These are phyloP conservation scores for Oryctes rhinoceros DNA, from an alignment of 1,140 invertebrate species.

Conservation along the genomic window DNA sequence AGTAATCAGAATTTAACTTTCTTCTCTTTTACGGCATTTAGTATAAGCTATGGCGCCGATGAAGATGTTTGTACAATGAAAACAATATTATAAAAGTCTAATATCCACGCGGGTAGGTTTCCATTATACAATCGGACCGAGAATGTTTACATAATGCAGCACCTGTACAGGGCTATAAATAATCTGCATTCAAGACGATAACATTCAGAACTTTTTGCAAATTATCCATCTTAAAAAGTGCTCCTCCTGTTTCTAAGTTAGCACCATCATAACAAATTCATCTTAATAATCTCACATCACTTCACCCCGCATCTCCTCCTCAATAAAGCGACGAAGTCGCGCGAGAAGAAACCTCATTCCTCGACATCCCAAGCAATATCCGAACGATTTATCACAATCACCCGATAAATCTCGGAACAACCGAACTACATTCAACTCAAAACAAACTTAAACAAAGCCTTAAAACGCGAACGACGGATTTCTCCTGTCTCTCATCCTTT, in stretches of 20 bases:
- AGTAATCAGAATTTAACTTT: too few relatives aligned
- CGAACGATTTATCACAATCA: constrained; percentile 33
- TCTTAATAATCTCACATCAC: background rate
- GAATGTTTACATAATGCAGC: too few relatives aligned
- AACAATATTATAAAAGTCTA: too few relatives aligned
- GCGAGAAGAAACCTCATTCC: background rate
- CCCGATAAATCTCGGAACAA: constrained; percentile 12
- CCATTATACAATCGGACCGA: too few relatives aligned
- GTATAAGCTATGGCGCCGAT: too few relatives aligned
- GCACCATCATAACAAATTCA: constrained; percentile 4
- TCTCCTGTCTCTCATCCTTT: background rate
- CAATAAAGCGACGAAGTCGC: background rate
- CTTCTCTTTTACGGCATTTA: too few relatives aligned
- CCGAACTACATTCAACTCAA: constrained; percentile 11
- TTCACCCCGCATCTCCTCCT: background rate
- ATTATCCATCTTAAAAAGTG: background rate
- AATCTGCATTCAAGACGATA: too few relatives aligned
- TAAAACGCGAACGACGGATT: background rate
- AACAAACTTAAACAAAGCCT: constrained; percentile 19
- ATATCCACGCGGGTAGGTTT: too few relatives aligned
- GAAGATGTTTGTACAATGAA: too few relatives aligned
- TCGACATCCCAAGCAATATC: constrained; percentile 11
- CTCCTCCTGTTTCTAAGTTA: background rate
- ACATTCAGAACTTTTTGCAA: background rate
- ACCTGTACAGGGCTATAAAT: too few relatives aligned